These are phyloP conservation scores for Anabas testudineus DNA, from an alignment of 2,797 vertebrate species.

Conservation along the genomic window DNA sequence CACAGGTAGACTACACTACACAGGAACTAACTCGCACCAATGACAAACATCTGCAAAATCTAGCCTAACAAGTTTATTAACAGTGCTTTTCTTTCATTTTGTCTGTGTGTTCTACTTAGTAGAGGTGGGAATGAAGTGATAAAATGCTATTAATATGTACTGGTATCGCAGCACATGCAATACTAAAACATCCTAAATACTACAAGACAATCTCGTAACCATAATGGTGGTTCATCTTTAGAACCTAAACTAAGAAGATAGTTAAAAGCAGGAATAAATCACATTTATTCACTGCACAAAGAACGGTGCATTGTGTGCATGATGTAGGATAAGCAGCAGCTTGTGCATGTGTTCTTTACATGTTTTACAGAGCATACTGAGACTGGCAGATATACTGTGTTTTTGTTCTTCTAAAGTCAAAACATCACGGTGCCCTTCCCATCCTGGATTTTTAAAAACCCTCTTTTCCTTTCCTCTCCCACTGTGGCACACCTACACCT, in stretches of 20 bases:
- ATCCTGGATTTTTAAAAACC: neutral
- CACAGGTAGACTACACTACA: constrained; percentile 94
- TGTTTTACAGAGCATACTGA: neutral
- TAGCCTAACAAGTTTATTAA: neutral
- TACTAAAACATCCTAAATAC: neutral
- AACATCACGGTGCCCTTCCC: neutral
- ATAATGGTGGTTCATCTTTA: neutral
- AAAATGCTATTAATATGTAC: neutral
- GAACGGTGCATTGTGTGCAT: neutral
- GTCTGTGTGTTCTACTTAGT: neutral
- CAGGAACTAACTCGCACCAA: constrained; percentile 79
- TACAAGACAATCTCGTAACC: too few species aligned
- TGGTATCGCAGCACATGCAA: too few species aligned
- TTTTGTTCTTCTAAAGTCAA: neutral
- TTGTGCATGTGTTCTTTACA: neutral
- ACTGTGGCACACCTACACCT: constrained; percentile 10
- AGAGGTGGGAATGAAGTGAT: neutral
- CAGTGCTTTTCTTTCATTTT: neutral
- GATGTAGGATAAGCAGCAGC: too few species aligned
- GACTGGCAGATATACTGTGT: neutral
- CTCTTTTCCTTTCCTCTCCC: constrained; percentile 9
- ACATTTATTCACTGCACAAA: neutral
- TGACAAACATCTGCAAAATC: neutral
- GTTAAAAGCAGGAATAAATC: neutral
- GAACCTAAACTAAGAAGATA: neutral